Base-by-base conservation (phyloP, 2,113 vertebrate genomes). In the Actinemys pallida region DNA sequence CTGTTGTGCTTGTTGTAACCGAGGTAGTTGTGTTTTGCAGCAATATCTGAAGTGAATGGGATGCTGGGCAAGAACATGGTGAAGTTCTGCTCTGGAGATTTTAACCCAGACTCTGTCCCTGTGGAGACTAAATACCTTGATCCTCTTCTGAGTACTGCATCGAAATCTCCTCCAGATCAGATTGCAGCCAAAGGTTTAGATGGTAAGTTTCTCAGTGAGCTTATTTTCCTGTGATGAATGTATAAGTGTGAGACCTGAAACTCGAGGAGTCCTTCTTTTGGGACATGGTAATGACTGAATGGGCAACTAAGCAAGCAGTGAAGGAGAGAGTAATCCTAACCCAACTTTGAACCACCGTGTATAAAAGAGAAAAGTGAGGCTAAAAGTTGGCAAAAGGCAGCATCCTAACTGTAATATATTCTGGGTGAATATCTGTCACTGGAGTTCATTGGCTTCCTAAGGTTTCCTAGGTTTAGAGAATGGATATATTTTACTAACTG, bases 21-120 rank as follows among this genome's bases (percentile, higher is more conserved):
- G 49, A 1, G 2, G 49, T 56, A 1, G 87, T 35, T 49, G 50
- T 90, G 14, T 89, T n/a, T 79, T 50, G 78, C 97, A 99, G 99
- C 98, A 0, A 96, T 99, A 87, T 95, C 93, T 0, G 99, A 99
- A 89, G 98, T 99, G 94, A 98, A 93, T 1, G 96, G 97, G 39
- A 98, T 98, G 92, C 93, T 99, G 94, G 98, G 97, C 50, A 98
- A 98, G 96, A 98, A 98, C 59, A 98, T 99, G 98, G 88, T 96
- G 14, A 98, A 98, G 76, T 99, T 99, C 95, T 99, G 98, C 92
- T 98, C 98, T 0, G 99, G 99, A 16, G 98, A 98, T 50, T 94
- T 98, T 11, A 94, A 96, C 88, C 96, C 97, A 1, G 98, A 97
- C 12, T 94, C 83, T 2, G 20, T 98, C 88, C 96, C 98, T 1